Base-by-base conservation (phyloP, 2,888 invertebrate species). In the Acheta domesticus region DNA sequence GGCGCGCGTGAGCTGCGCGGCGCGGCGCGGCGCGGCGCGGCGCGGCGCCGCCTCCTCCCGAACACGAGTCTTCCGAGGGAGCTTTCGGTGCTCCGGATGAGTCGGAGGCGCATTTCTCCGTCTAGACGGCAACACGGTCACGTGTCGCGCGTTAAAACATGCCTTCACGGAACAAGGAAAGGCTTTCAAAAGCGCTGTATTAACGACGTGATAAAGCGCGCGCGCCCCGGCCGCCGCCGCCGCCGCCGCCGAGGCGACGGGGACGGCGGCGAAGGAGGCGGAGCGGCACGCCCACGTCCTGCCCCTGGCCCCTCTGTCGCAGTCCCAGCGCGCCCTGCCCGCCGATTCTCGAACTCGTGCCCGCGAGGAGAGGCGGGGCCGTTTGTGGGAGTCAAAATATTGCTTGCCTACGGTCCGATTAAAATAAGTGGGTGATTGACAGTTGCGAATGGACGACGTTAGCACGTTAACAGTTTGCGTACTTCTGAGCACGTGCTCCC, bases 71-170 rank as follows among this genome's bases (percentile, higher is more conserved):
- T 62, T 62, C 62, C 16, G 62, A 62, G 16, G 62, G 62, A 62
- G 62, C 62, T 62, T 62, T 62, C 62, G n/a, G 14, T 62, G 62
- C 62, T 62, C n/a, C 62, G 62, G 62, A 62, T 62, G 62, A 62
- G 62, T 62, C 62, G 62, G 62, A n/a, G 62, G 62, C 62, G 62
- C 62, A 62, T 62, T 62, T 62, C 62, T 62, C 62, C 62, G 62
- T 62, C 62, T 62, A 62, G 62, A 62, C 62, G 62, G 12, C 62
- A 62, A 62, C 62, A 62, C 62, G 62, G 62, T 62, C 62, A 62
- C 62, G 62, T 62, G 62, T 62, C 62, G 62, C 62, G 62, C 62
- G 62, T 62, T 62, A 62, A 62, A 62, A 62, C 62, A 62, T 62
- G 62, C 62, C 62, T 62, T 62, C 62, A 62, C 62, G 62, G 62